These are phyloP conservation scores for Terrapene triunguis DNA, from an alignment of 2,113 vertebrate genomes.

Conservation along the genomic window DNA sequence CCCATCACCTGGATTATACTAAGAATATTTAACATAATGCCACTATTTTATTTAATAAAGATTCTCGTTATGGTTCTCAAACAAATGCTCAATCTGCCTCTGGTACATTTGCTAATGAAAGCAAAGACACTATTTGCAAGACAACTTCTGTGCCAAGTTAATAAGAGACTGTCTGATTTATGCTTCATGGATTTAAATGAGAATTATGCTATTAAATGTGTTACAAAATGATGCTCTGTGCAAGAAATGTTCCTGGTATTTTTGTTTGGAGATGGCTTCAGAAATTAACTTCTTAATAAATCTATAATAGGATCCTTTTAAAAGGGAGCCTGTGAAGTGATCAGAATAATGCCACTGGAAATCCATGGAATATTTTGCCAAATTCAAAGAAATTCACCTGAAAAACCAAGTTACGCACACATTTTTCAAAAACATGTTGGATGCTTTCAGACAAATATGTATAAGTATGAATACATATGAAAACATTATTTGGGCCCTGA, in stretches of 20 bases:
- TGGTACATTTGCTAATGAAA: background rate
- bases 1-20: constrained; percentile 20
- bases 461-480: background rate
- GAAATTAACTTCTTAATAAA: background rate
- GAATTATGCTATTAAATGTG: background rate
- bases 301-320: background rate
- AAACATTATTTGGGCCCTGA: background rate
- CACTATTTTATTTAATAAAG: constrained; percentile 26
- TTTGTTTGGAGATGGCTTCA: constrained; percentile 24
- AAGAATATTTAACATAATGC: constrained; percentile 3
- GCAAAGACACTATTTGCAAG: background rate
- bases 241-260: constrained; percentile 14
- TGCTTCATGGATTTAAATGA: constrained; percentile 47
- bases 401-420: background rate
- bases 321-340: background rate
- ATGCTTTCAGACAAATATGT: background rate
- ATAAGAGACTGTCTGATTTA: constrained; percentile 40
- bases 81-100: background rate
- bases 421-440: background rate
- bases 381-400: background rate
- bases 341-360: background rate
- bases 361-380: background rate
- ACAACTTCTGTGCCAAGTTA: constrained; percentile 28
- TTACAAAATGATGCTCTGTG: constrained; percentile 37
- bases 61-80: background rate